Percentiles rank a stretch among this genome's conserved stretches.
phyloP scores from a whole-genome alignment of 2,113 vertebrate genomes.

The Lophura nycthemera region DNA sequence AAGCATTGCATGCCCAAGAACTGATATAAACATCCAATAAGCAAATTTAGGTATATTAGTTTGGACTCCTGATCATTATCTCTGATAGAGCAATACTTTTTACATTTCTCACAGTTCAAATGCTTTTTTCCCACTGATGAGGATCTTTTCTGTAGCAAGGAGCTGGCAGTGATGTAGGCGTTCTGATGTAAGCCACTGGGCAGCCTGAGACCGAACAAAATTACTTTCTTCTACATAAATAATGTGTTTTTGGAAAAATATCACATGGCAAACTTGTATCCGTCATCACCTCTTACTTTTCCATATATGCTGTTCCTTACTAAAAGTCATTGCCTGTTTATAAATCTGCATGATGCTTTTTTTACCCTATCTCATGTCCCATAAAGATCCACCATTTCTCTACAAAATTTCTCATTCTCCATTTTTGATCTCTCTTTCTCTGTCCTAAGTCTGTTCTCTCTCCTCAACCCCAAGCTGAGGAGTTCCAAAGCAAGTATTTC shows the following conservation, averaged over 20 bases:
- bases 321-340: neutral
- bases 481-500: neutral
- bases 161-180: fast-evolving
- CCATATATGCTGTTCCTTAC: neutral
- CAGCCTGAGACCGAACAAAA: neutral
- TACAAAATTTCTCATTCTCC: neutral
- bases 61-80: neutral
- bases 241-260: constrained; percentile 20
- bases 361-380: neutral
- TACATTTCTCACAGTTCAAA: neutral
- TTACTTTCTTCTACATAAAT: neutral
- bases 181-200: neutral
- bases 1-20: neutral
- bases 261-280: constrained; percentile 24
- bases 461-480: neutral
- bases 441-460: neutral
- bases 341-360: neutral
- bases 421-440: neutral
- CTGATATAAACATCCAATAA: neutral
- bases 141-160: neutral
- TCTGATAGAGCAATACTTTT: neutral
- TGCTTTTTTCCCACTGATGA: neutral
- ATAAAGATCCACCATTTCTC: neutral
- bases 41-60: neutral
- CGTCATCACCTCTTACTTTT: neutral